Conservation (phyloP, 2,113 vertebrate species). For the Urocolius indicus region DNA sequence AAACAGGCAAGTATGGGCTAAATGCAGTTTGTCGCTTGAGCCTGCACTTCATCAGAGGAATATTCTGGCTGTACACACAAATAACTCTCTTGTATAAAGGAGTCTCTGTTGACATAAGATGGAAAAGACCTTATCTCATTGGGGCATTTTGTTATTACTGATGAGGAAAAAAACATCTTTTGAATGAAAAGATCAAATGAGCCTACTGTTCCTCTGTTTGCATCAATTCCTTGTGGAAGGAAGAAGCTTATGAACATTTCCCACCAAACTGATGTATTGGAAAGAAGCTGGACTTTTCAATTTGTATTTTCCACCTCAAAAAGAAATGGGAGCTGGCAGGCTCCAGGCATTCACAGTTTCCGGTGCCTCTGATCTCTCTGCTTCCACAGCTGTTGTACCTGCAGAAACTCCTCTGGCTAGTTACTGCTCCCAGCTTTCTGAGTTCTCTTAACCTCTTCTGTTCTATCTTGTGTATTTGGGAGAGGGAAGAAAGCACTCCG, state of each 20-base stretch:
- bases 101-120: background rate
- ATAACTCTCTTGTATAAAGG: background rate
- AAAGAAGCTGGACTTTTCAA: background rate
- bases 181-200: background rate
- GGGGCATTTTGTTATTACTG: background rate
- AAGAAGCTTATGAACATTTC: background rate
- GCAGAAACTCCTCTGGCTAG: fast-evolving
- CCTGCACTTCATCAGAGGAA: background rate
- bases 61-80: background rate
- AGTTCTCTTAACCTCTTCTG: background rate
- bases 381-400: background rate
- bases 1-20: background rate
- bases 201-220: background rate
- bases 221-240: background rate
- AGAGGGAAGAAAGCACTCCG: background rate
- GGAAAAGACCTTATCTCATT: background rate
- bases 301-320: background rate
- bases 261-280: background rate
- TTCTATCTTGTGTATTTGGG: background rate
- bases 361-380: background rate
- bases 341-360: background rate
- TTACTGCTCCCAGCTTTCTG: background rate
- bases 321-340: background rate
- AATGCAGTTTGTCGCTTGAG: background rate
- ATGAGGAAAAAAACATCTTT: background rate